Evolutionary conservation across 2,113 vertebrate genomes (phyloP).

Genomic region (Pseudorhombus dupliciocellatus): DNA sequence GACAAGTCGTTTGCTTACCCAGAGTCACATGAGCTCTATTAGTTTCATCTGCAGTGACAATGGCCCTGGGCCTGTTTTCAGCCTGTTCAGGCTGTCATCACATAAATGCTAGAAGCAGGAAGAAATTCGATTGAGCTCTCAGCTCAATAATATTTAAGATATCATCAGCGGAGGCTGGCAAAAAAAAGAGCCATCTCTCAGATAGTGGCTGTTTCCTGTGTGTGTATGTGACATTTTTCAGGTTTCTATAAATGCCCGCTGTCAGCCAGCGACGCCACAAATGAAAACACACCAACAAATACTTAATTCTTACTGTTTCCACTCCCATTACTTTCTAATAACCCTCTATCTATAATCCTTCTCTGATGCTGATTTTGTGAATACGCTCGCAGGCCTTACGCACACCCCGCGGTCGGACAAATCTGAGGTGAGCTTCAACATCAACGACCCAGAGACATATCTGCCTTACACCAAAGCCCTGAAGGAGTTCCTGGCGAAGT

Average conservation of each 20-base stretch:
- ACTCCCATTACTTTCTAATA: background rate
- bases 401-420: constrained; percentile 77
- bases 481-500: constrained; percentile 80
- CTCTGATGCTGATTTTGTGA: too few relatives aligned
- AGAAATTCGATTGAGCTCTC: background rate
- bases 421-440: constrained; percentile 84
- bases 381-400: constrained; percentile 80
- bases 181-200: background rate
- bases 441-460: constrained; percentile 72
- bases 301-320: background rate
- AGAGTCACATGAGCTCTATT: background rate
- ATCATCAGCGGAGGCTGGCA: background rate
- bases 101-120: background rate
- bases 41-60: background rate
- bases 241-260: background rate
- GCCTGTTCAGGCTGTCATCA: background rate
- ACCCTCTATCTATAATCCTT: background rate
- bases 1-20: background rate
- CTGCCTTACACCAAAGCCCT: constrained; percentile 79
- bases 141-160: background rate
- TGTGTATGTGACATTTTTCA: background rate
- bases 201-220: background rate
- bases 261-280: background rate
- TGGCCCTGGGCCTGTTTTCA: background rate
- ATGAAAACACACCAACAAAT: background rate